phyloP scores from a whole-genome alignment of 2,888 invertebrate genomes.

The Polydrusus cervinus region DNA sequence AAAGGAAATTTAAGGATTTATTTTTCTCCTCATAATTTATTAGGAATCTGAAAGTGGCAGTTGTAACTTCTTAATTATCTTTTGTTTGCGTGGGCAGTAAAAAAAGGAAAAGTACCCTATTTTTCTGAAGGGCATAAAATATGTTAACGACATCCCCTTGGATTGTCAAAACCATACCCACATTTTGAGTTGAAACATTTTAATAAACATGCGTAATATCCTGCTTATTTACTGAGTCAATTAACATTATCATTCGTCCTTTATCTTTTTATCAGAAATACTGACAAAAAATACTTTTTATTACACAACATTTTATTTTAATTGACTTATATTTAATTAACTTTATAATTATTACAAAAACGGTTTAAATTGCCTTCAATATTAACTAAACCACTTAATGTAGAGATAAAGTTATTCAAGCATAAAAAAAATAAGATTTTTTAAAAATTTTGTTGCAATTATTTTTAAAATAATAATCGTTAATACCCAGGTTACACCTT shows the following conservation, averaged over 20 bases:
- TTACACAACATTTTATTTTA: conserved; percentile 4
- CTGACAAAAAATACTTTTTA: conserved; percentile 9
- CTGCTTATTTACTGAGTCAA: not conserved
- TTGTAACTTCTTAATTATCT: not conserved
- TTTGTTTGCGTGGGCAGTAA: not conserved
- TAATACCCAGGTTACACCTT: too few species aligned
- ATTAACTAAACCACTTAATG: not conserved
- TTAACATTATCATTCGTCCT: conserved; percentile 1
- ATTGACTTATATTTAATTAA: not conserved
- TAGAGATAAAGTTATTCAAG: not conserved
- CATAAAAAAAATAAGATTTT: too few species aligned
- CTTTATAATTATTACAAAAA: not conserved
- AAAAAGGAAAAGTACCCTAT: not conserved
- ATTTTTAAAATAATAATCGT: too few species aligned
- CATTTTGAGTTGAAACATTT: not conserved
- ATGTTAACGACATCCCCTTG: not conserved
- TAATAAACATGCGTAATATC: not conserved
- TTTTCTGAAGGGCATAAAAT: not conserved
- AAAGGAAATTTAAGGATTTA: too few species aligned
- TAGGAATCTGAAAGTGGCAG: not conserved
- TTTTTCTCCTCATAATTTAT: too few species aligned
- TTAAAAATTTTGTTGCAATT: too few species aligned
- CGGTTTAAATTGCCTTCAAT: not conserved
- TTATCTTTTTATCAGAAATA: conserved; percentile 9
- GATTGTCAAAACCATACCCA: not conserved